Evolutionary conservation across 2,797 vertebrate genomes (phyloP), one percentile per base, ranked within the genome.

Genomic region (Taenioides sp.): DNA sequence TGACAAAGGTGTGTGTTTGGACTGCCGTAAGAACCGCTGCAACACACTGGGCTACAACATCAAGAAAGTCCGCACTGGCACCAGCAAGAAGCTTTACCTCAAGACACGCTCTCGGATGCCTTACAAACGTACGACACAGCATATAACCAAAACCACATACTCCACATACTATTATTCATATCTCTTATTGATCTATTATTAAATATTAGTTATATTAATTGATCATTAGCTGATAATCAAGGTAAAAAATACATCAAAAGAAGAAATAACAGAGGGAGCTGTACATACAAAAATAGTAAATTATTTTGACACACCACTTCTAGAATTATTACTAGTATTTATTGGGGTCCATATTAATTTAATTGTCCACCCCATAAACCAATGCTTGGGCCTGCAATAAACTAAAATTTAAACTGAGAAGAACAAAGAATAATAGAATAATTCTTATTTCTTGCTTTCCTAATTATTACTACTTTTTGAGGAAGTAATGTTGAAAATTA

Each of bases 21-120:
- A 92, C 93, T 98, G 98, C 70, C 90, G 81, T 20, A 96, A 91
- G 84, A 95, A 94, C 73, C 94, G 94, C 23, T 99, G 97, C 89
- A 98, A 97, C 91, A 94, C 92, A 0, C 85, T 99, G 72, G 97
- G 97, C 84, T 98, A 97, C 84, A 79, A 95, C 58, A 91, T 96
- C 86, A 92, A 92, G 83, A 93, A 76, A 80, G 84, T 92, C 22
- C 84, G 3, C 12, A 85, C 85, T 0, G 78, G 70, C 62, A 82
- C 77, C 67, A 94, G 93, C 80, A 95, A 91, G 81, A 94, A 16
- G 67, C 94, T 98, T 52, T 98, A 94, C 80, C 84, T 98, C 65
- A 93, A 93, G 80, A 99, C 97, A 0, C 87, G 94, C 65, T 86
- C 95, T 0, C 81, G 89, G 23, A 93, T 95, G 92, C 97, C 97